phyloP scores from a whole-genome alignment of 2,113 vertebrate species.

The Hippopotamus amphibius region DNA sequence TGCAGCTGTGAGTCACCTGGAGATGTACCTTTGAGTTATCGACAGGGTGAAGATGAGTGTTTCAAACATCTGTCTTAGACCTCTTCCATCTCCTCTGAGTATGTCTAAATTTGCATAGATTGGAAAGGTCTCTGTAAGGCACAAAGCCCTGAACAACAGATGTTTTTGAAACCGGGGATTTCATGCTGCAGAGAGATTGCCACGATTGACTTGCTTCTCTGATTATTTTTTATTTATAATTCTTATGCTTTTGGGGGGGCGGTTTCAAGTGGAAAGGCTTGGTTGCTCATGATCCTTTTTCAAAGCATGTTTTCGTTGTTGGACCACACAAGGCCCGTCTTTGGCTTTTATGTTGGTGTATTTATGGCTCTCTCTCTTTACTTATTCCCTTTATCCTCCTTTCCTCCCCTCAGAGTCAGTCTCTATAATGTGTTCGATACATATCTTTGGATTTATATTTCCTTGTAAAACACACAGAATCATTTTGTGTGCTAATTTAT shows the following conservation, averaged over 20 bases:
- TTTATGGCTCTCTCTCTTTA: background rate
- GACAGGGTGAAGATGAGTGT: background rate
- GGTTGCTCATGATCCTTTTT: background rate
- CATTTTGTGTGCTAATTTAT: conserved; percentile 2
- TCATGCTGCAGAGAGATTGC: background rate
- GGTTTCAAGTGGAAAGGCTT: conserved; percentile 9
- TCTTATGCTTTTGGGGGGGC: background rate
- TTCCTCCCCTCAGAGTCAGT: background rate
- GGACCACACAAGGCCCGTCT: background rate
- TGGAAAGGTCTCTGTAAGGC: conserved; percentile 21
- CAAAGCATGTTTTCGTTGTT: background rate
- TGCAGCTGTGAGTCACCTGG: conserved; percentile 6
- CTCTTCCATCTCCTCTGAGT: background rate
- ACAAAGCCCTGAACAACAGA: background rate
- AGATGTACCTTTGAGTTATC: background rate
- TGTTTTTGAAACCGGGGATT: conserved; percentile 25
- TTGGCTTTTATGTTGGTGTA: background rate
- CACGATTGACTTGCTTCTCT: conserved; percentile 8
- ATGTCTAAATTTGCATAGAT: background rate
- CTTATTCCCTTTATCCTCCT: background rate
- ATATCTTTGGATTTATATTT: background rate
- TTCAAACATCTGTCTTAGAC: background rate
- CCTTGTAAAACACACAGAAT: background rate
- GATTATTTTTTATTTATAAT: conserved; percentile 33
- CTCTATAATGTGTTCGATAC: background rate